Evolutionary conservation across 2,113 vertebrate genomes (phyloP).

Genomic region (Oryzias woworae): DNA sequence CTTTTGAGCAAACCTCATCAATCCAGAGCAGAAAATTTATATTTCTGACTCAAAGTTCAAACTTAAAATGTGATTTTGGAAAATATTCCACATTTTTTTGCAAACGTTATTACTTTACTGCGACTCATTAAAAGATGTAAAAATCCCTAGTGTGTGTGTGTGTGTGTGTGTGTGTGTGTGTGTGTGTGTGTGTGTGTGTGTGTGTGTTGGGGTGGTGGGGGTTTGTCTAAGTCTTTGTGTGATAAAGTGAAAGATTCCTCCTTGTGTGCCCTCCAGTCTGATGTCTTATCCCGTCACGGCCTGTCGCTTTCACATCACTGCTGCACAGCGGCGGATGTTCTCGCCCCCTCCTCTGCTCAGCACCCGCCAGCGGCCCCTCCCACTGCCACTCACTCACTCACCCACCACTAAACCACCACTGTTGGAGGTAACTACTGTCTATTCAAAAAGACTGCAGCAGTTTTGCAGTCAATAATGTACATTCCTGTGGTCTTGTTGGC

Average conservation of each 20-base stretch:
- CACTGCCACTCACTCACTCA: slow-evolving; percentile 11
- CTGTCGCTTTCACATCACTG: slow-evolving; percentile 54
- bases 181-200: too few species aligned
- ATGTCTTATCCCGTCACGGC: slow-evolving; percentile 50
- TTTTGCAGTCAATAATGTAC: neutral
- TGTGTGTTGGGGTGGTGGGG: neutral
- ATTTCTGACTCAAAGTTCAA: too few species aligned
- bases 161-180: too few species aligned
- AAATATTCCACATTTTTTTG: too few species aligned
- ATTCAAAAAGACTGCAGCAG: neutral
- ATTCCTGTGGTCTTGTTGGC: neutral
- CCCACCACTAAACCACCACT: neutral
- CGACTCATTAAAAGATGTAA: too few species aligned
- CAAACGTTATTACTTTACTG: too few species aligned
- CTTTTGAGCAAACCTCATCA: too few species aligned
- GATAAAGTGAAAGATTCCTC: slow-evolving; percentile 27
- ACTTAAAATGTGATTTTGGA: too few species aligned
- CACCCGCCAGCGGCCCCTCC: slow-evolving; percentile 15
- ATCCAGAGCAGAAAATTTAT: too few species aligned
- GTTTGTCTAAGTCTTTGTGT: neutral
- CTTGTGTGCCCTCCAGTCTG: slow-evolving; percentile 30
- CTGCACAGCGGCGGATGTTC: slow-evolving; percentile 45
- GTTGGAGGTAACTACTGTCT: neutral
- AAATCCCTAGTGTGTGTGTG: too few species aligned
- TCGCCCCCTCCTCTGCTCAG: slow-evolving; percentile 46